A percentile compares a stretch with the other conserved stretches of the same genome.
phyloP scores from a whole-genome alignment of 2,888 invertebrate species.

The Hypsopygia costalis region DNA sequence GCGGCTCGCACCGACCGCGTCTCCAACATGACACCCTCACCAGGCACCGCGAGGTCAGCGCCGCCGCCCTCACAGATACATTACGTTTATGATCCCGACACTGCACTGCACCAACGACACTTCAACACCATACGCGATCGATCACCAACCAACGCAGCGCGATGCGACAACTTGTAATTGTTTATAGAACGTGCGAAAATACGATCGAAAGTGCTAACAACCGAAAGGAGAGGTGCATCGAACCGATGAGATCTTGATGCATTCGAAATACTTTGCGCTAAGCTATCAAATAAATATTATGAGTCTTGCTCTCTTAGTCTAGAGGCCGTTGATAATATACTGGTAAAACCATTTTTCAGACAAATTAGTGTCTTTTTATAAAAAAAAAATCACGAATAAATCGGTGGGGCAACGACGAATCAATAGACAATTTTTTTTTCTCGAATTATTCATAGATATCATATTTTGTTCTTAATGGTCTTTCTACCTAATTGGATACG shows the following conservation, averaged over 20 bases:
- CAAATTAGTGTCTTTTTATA: slow-evolving; percentile 42
- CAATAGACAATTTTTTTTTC: slow-evolving; percentile 65
- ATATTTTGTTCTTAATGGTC: too few species aligned
- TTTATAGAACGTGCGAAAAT: slow-evolving; percentile 62
- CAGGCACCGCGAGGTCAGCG: slow-evolving; percentile 40
- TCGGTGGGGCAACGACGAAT: slow-evolving; percentile 74
- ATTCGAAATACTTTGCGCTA: slow-evolving; percentile 2
- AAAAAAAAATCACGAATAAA: slow-evolving; percentile 45
- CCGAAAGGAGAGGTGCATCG: slow-evolving; percentile 42
- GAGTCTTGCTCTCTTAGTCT: background rate
- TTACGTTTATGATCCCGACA: slow-evolving; percentile 27
- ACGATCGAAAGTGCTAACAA: slow-evolving; percentile 53
- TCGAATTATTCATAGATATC: too few species aligned
- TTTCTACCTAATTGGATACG: too few species aligned
- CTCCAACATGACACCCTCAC: slow-evolving; percentile 84
- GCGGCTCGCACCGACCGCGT: slow-evolving; percentile 88
- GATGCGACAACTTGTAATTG: slow-evolving; percentile 40
- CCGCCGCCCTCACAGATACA: slow-evolving; percentile 58
- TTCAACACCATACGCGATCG: slow-evolving; percentile 30
- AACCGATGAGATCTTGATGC: slow-evolving; percentile 22
- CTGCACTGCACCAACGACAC: slow-evolving; percentile 19
- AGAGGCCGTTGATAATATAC: slow-evolving; percentile 22
- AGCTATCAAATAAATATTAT: slow-evolving; percentile 10
- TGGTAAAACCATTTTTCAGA: slow-evolving; percentile 43
- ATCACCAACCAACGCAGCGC: slow-evolving; percentile 21